Conservation (phyloP, 2,797 vertebrate genomes). For the Acestrorhynchus altus region DNA sequence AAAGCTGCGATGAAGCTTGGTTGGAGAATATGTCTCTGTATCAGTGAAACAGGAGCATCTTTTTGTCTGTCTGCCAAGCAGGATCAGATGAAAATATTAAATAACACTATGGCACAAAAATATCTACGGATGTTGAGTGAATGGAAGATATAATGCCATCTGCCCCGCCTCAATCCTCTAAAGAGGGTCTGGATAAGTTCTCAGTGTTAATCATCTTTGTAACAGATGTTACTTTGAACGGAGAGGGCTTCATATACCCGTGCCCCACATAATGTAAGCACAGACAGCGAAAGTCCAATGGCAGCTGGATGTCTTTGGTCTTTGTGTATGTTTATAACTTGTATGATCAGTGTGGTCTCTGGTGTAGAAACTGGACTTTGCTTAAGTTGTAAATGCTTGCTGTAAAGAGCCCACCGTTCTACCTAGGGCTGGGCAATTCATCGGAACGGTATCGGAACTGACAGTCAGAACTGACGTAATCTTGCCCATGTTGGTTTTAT, state of each 20-base stretch:
- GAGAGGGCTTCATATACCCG: not conserved
- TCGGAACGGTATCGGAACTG: no score
- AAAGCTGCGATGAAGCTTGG: not conserved
- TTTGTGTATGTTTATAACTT: not conserved
- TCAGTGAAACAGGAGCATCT: not conserved
- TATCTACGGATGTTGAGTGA: slow-evolving; percentile 56
- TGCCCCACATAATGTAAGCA: not conserved
- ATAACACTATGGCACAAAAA: not conserved
- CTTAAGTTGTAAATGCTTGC: not conserved
- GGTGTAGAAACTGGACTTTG: no score
- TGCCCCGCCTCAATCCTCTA: slow-evolving; percentile 69
- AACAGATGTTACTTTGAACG: slow-evolving; percentile 72
- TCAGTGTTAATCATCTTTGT: slow-evolving; percentile 72
- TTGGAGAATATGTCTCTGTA: not conserved
- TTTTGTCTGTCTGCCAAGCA: not conserved
- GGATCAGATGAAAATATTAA: not conserved
- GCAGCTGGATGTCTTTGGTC: not conserved
- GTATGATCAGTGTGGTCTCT: not conserved
- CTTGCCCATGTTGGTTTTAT: no score
- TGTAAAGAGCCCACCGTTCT: no score
- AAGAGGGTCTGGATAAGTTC: slow-evolving; percentile 64
- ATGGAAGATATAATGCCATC: slow-evolving; percentile 69
- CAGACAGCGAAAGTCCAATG: not conserved
- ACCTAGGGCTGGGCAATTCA: no score
- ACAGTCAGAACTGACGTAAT: no score